These are phyloP conservation scores for Procambarus clarkii DNA, from an alignment of 1,140 invertebrate species.

Conservation along the genomic window DNA sequence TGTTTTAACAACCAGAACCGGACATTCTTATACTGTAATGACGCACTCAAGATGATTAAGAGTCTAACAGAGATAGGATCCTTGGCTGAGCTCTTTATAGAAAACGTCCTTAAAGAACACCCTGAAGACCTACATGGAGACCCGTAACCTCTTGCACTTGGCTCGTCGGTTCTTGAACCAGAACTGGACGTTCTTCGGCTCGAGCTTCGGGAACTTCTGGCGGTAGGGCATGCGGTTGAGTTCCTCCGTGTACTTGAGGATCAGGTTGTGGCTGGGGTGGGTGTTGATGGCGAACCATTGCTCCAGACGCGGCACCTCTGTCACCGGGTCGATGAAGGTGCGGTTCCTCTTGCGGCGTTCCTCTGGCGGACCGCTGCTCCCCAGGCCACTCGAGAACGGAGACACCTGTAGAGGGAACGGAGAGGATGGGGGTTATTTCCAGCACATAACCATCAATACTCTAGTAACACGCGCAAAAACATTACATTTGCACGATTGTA, in stretches of 20 bases:
- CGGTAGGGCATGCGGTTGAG: conserved; percentile 93
- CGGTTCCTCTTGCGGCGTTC: conserved; percentile 94
- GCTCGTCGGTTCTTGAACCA: conserved; percentile 89
- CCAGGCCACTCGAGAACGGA: conserved; percentile 67
- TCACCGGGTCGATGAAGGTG: conserved; percentile 99
- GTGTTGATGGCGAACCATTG: conserved; percentile 98
- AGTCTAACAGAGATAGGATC: too few relatives aligned
- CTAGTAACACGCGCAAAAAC: too few relatives aligned
- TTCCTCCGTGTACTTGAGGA: conserved; percentile 97
- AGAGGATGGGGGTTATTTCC: too few relatives aligned
- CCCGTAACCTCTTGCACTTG: conserved; percentile 85
- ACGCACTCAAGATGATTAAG: too few relatives aligned
- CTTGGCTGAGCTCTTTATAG: too few relatives aligned
- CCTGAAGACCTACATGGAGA: conserved; percentile 59
- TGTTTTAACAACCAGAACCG: too few relatives aligned
- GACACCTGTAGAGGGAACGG: conserved; percentile 51
- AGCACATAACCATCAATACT: too few relatives aligned
- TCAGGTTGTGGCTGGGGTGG: conserved; percentile 96
- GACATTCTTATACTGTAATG: too few relatives aligned
- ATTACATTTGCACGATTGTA: too few relatives aligned
- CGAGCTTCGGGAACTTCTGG: conserved; percentile 96
- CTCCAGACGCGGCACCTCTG: conserved; percentile 96
- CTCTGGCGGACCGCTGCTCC: conserved; percentile 75
- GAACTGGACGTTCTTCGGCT: conserved; percentile 98
- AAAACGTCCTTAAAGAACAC: too few relatives aligned